A percentile compares a stretch with the other conserved stretches of the same genome.
Evolutionary conservation across 2,888 invertebrate genomes (phyloP).

Genomic region (Psylliodes chrysocephalus): DNA sequence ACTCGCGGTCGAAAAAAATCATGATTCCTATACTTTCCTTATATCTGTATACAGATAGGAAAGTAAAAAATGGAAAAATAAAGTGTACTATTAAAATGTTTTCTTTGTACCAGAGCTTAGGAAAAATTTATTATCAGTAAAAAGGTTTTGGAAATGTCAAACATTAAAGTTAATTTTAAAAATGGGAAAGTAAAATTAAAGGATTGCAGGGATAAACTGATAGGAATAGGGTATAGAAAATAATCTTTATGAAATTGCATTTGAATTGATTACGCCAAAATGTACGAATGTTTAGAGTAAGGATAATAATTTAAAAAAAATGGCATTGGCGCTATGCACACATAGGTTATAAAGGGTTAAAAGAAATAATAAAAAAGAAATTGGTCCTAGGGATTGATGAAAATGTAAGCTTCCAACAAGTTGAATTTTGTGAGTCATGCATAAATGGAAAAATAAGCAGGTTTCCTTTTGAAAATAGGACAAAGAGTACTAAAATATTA

Average conservation of each 20-base stretch:
- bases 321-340: constrained; percentile 17
- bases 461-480: constrained; percentile 31
- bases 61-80: too few species aligned
- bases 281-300: constrained; percentile 12
- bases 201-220: constrained; percentile 12
- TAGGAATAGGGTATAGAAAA: constrained; percentile 33
- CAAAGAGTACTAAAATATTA: constrained; percentile 29
- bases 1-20: too few species aligned
- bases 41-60: too few species aligned
- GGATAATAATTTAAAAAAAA: background rate
- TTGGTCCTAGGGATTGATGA: constrained; percentile 33
- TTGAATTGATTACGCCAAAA: constrained; percentile 14
- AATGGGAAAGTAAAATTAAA: constrained; percentile 27
- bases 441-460: constrained; percentile 37
- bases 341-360: constrained; percentile 1
- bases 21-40: too few species aligned
- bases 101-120: constrained; percentile 31
- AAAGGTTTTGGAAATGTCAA: constrained; percentile 32
- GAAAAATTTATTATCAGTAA: constrained; percentile 30
- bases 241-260: constrained; percentile 40
- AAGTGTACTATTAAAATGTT: constrained; percentile 39
- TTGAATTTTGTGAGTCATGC: constrained; percentile 40
- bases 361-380: constrained; percentile 16
- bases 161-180: constrained; percentile 30
- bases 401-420: constrained; percentile 28